phyloP scores from a whole-genome alignment of 2,888 invertebrate species.

The Melanostoma mellinum region DNA sequence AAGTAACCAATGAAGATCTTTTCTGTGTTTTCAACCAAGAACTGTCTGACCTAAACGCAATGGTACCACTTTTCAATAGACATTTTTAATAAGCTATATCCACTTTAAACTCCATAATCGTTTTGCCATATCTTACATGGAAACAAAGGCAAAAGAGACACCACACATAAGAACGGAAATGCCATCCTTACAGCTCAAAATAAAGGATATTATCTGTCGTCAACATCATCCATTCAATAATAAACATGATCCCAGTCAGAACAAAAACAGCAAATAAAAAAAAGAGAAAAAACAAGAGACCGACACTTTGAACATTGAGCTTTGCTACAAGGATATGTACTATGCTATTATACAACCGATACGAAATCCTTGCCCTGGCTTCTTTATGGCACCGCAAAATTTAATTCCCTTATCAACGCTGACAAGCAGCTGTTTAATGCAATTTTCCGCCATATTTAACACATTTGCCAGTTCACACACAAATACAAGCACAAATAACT shows the following conservation, averaged over 20 bases:
- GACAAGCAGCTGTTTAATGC: constrained; percentile 82
- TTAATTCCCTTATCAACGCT: constrained; percentile 82
- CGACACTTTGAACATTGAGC: constrained; percentile 38
- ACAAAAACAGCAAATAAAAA: constrained; percentile 6
- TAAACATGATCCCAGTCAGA: constrained; percentile 61
- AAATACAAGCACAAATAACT: neutral
- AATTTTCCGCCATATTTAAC: constrained; percentile 81
- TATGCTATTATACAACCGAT: constrained; percentile 53
- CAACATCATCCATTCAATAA: constrained; percentile 71
- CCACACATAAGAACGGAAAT: constrained; percentile 40
- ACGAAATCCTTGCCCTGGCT: constrained; percentile 69
- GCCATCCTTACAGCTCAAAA: constrained; percentile 68
- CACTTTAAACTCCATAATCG: constrained; percentile 11
- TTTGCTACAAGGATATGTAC: constrained; percentile 23
- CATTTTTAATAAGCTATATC: constrained; percentile 27
- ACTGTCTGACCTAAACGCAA: too few species aligned
- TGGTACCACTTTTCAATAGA: constrained; percentile 1
- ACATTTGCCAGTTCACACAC: constrained; percentile 70
- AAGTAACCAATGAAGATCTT: too few species aligned
- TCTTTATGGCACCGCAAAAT: constrained; percentile 80
- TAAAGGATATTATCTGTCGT: constrained; percentile 73
- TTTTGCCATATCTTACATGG: constrained; percentile 6
- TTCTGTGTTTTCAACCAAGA: too few species aligned
- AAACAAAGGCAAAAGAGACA: constrained; percentile 1
- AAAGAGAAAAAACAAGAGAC: neutral